Evolutionary conservation across 2,888 invertebrate species (phyloP).

Genomic region (Melanargia galathea): DNA sequence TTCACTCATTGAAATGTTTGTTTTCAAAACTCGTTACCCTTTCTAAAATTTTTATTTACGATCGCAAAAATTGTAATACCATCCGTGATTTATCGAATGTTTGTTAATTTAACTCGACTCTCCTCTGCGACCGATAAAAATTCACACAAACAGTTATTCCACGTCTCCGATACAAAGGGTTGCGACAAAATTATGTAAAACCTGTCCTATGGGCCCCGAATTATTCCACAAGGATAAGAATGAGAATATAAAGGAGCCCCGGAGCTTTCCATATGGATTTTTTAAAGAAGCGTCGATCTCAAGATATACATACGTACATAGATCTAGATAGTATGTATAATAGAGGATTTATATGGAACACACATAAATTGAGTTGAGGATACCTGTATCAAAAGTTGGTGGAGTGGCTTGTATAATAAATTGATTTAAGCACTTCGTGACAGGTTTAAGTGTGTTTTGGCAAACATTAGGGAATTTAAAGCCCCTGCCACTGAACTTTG

Average conservation of each 20-base stretch:
- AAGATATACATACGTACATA: conserved; percentile 78
- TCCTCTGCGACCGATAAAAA: conserved; percentile 61
- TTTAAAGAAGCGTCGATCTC: conserved; percentile 70
- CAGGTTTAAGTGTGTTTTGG: conserved; percentile 78
- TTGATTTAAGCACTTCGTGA: conserved; percentile 79
- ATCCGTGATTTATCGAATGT: conserved; percentile 69
- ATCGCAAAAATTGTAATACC: conserved; percentile 54
- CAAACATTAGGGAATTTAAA: conserved; percentile 77
- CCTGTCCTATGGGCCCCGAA: conserved; percentile 77
- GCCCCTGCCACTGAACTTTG: conserved; percentile 71
- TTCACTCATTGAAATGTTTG: conserved; percentile 70
- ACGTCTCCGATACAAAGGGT: conserved; percentile 64
- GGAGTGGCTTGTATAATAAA: conserved; percentile 76
- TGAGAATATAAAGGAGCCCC: conserved; percentile 80
- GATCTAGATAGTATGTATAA: conserved; percentile 60
- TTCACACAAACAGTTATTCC: conserved; percentile 57
- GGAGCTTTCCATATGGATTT: conserved; percentile 75
- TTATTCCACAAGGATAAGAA: conserved; percentile 79
- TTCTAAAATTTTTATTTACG: conserved; percentile 68
- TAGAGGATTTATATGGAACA: conserved; percentile 27
- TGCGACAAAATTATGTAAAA: conserved; percentile 78
- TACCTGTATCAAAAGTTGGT: conserved; percentile 65
- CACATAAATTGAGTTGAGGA: conserved; percentile 58
- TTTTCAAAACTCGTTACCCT: conserved; percentile 75
- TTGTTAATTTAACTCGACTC: conserved; percentile 63